A percentile compares a stretch with the other conserved stretches of the same genome.
Conservation (phyloP, 1,140 invertebrate genomes). For the Hormaphis cornu region DNA sequence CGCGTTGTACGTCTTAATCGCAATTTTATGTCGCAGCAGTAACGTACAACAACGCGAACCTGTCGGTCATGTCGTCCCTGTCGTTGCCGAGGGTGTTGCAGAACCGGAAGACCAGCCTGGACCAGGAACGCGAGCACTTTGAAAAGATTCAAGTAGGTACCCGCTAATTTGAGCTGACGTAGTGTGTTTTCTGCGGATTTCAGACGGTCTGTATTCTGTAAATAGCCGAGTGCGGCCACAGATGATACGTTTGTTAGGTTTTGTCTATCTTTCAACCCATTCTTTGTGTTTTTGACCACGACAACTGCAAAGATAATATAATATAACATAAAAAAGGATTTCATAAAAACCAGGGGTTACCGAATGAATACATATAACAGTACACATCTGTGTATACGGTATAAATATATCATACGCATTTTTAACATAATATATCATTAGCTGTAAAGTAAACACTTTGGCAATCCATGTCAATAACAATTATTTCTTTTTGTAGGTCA, state of each 20-base stretch:
- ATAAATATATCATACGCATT: too few relatives aligned
- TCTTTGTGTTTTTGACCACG: too few relatives aligned
- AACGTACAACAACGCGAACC: neutral
- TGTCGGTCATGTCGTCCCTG: constrained; percentile 55
- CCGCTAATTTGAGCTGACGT: neutral
- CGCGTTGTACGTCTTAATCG: too few relatives aligned
- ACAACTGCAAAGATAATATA: too few relatives aligned
- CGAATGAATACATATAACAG: too few relatives aligned
- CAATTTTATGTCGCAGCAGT: neutral
- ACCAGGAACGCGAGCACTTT: constrained; percentile 63
- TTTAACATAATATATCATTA: too few relatives aligned
- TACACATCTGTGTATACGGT: too few relatives aligned
- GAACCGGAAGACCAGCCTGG: constrained; percentile 60
- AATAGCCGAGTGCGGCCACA: neutral
- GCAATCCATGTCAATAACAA: too few relatives aligned
- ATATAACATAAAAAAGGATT: too few relatives aligned
- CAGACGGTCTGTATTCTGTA: neutral
- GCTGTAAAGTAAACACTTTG: too few relatives aligned
- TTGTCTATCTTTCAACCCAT: neutral
- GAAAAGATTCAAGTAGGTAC: constrained; percentile 61
- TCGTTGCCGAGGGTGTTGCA: constrained; percentile 61
- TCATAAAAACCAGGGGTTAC: too few relatives aligned
- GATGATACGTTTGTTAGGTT: neutral
- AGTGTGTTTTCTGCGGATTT: neutral
- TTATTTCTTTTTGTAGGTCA: too few relatives aligned